Evolutionary conservation across 2,113 vertebrate genomes (phyloP).

Genomic region (Gobiocypris rarus): DNA sequence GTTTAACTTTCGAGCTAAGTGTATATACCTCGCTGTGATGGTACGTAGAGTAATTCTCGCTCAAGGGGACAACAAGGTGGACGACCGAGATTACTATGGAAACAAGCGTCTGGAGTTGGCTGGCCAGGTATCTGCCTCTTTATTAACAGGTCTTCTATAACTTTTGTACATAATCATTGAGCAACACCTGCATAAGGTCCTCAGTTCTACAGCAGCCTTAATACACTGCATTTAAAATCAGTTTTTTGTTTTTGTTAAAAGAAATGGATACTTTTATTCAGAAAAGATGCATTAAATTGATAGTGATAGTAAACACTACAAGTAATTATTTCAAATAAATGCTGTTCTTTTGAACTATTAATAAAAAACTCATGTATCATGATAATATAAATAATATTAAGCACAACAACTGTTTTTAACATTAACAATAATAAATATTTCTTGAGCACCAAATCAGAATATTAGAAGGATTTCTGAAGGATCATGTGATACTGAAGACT

Average conservation of each 20-base stretch:
- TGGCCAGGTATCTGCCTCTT: constrained; percentile 83
- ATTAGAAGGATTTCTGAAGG: too few species aligned
- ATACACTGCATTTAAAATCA: background rate
- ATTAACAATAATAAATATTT: background rate
- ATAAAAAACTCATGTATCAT: too few species aligned
- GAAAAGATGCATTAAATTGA: too few species aligned
- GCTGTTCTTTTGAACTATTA: too few species aligned
- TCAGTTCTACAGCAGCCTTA: background rate
- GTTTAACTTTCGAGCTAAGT: constrained; percentile 97
- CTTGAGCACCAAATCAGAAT: too few species aligned
- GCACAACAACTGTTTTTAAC: background rate
- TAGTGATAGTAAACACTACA: too few species aligned
- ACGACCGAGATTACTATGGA: constrained; percentile 97
- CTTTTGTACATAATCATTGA: background rate
- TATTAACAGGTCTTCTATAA: background rate
- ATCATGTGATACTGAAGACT: too few species aligned
- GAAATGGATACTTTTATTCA: background rate
- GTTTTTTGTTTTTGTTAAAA: background rate
- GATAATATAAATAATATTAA: background rate
- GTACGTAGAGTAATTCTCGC: constrained; percentile 96
- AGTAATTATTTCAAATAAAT: too few species aligned
- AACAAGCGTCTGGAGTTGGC: constrained; percentile 97
- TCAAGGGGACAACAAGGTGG: constrained; percentile 96
- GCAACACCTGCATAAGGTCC: background rate
- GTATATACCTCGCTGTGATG: constrained; percentile 98